Percentiles rank a stretch among this genome's conserved stretches.
These are phyloP conservation scores for Drosophila mulleri DNA, from an alignment of 2,888 invertebrate genomes.

Conservation along the genomic window DNA sequence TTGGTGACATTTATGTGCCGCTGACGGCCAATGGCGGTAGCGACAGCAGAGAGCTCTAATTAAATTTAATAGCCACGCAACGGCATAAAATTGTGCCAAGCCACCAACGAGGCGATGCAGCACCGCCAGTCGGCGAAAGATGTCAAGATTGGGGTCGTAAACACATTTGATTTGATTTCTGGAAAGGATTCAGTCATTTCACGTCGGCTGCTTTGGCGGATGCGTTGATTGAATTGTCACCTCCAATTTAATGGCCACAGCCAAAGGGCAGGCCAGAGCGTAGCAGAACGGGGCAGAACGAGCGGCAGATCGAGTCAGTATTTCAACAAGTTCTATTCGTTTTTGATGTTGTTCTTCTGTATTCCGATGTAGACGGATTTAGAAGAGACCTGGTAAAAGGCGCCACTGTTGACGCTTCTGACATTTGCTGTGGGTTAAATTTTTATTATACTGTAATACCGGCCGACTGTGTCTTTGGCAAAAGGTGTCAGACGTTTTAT, in stretches of 20 bases:
- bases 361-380: slow-evolving; percentile 13
- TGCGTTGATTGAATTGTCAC: slow-evolving; percentile 81
- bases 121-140: slow-evolving; percentile 9
- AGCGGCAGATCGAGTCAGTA: slow-evolving; percentile 21
- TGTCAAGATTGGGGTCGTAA: slow-evolving; percentile 58
- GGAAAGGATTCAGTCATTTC: slow-evolving; percentile 68
- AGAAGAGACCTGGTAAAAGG: slow-evolving; percentile 37
- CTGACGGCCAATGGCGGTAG: slow-evolving; percentile 59
- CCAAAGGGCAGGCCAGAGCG: neutral
- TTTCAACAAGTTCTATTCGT: slow-evolving; percentile 45
- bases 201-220: slow-evolving; percentile 52
- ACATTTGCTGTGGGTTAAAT: slow-evolving; percentile 37
- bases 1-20: slow-evolving; percentile 79
- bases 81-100: slow-evolving; percentile 64
- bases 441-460: slow-evolving; percentile 42
- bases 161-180: slow-evolving; percentile 79
- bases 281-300: neutral
- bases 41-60: slow-evolving; percentile 74
- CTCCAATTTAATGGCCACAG: slow-evolving; percentile 66
- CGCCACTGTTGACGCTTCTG: slow-evolving; percentile 57
- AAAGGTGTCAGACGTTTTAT: slow-evolving; percentile 79
- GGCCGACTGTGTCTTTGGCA: slow-evolving; percentile 22
- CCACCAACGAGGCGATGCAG: slow-evolving; percentile 58
- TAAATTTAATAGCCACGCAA: slow-evolving; percentile 78
- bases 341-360: slow-evolving; percentile 54